These are phyloP conservation scores for Lordiphosa stackelbergi DNA, from an alignment of 1,140 invertebrate species.

Conservation along the genomic window DNA sequence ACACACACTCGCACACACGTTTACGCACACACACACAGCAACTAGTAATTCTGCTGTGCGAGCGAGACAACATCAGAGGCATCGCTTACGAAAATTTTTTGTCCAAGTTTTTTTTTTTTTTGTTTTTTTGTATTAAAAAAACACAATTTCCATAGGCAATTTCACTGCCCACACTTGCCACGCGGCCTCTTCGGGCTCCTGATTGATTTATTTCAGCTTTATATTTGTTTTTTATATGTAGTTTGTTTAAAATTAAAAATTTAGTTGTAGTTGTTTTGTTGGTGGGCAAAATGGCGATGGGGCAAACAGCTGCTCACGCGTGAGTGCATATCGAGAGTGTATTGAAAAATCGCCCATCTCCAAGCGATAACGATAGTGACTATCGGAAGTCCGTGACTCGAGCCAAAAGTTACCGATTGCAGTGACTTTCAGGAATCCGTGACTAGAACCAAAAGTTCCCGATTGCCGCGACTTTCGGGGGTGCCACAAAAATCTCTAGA, in stretches of 20 bases:
- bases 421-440: too few species aligned
- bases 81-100: conserved; percentile 63
- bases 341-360: too few species aligned
- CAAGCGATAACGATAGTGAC: too few species aligned
- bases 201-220: conserved; percentile 19
- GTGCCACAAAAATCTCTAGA: too few species aligned
- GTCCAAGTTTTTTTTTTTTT: conserved; percentile 28
- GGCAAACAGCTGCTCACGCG: conserved; percentile 21
- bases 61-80: conserved; percentile 43
- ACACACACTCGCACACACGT: conserved; percentile 31
- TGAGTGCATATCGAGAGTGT: too few species aligned
- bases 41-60: conserved; percentile 67
- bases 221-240: conserved; percentile 29
- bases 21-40: conserved; percentile 59
- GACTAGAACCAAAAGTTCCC: too few species aligned
- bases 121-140: conserved; percentile 18
- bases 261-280: conserved; percentile 44
- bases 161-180: conserved; percentile 39
- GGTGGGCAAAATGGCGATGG: too few species aligned
- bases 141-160: conserved; percentile 49
- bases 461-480: too few species aligned
- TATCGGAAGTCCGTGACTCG: too few species aligned
- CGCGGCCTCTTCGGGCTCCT: conserved; percentile 24
- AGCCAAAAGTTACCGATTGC: too few species aligned
- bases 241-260: conserved; percentile 23